These are phyloP conservation scores for Boleophthalmus pectinirostris DNA, from an alignment of 2,113 vertebrate species.

Conservation along the genomic window DNA sequence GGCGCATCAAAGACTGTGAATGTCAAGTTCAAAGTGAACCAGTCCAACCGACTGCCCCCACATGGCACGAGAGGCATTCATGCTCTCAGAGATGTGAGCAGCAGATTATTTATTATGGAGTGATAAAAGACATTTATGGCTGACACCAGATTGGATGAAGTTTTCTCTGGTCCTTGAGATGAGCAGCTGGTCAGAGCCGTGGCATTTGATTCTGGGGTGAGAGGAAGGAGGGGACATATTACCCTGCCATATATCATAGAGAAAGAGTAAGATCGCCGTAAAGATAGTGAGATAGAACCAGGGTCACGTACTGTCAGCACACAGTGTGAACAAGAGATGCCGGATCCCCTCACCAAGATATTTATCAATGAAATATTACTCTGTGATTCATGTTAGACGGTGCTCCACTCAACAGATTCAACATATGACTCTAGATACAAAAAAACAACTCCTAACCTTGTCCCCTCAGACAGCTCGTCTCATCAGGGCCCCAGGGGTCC, in stretches of 20 bases:
- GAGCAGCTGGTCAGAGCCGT: conserved; percentile 60
- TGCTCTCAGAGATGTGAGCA: conserved; percentile 48
- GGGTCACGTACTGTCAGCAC: conserved; percentile 23
- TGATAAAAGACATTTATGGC: conserved; percentile 63
- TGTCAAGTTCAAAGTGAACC: conserved; percentile 56
- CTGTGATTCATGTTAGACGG: conserved; percentile 46
- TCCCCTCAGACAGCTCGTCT: conserved; percentile 37
- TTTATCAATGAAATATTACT: conserved; percentile 50
- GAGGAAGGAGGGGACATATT: conserved; percentile 34
- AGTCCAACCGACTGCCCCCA: conserved; percentile 28
- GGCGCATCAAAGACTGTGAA: conserved; percentile 10
- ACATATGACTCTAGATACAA: conserved; percentile 35
- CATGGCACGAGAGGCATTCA: conserved; percentile 36
- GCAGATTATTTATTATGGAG: conserved; percentile 62
- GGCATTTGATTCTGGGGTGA: conserved; percentile 59
- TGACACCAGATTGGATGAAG: conserved; percentile 53
- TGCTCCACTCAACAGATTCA: conserved; percentile 38
- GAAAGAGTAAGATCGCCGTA: conserved; percentile 44
- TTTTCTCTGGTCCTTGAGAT: conserved; percentile 45
- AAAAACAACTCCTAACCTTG: conserved; percentile 55
- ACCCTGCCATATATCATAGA: conserved; percentile 47
- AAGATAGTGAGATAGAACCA: conserved; percentile 42
- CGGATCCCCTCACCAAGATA: conserved; percentile 35
- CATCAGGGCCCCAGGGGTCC: conserved; percentile 36
- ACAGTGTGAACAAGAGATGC: conserved; percentile 51